Evolutionary conservation across 1,140 invertebrate species (phyloP), one percentile per base, ranked within the genome.

Genomic region (Belonocnema kinseyi): DNA sequence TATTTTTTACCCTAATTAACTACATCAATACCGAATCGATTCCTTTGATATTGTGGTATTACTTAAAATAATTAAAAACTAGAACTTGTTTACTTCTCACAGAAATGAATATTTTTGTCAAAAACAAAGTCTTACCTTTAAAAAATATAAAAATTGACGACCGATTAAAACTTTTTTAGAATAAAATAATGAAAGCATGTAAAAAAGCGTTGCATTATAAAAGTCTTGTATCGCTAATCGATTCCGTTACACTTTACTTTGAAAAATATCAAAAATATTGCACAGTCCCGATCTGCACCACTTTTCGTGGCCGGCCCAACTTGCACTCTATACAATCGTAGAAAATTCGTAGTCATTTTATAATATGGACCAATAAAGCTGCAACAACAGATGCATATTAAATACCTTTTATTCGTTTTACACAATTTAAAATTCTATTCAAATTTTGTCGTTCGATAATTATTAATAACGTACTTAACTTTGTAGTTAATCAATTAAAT

Each of bases 311-410:
- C 61, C 13, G 26, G 61, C 61, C 61, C 61, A 66, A 66, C 61
- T 66, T n/a, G n/a, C 13, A 66, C 26, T 40, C 26, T 33, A 61
- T 21, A 26, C 5, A 46, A 66, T 33, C 14, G 26, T 66, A 40
- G 14, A 66, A 66, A 46, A 2, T 66, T 66, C 33, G 14, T 66
- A 66, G 58, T 61, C 4, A 40, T 66, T 66, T 40, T 66, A 14
- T n/a, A 66, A 66, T 66, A 66, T 66, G 61, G 61, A 66, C 61
- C 61, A 66, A 66, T 66, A 16, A 66, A n/a, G 61, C 61, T 66
- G 26, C 61, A 66, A 13, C 10, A 40, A 66, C 0, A 33, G 2
- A 66, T 66, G 61, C 61, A 40, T 33, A 40, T 66, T 66, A 33
- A 16, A 33, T 40, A n/a, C 5, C 0, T 66, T 66, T 33, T 66